A percentile compares a stretch with the other conserved stretches of the same genome.
phyloP scores from a whole-genome alignment of 2,888 invertebrate species.

The Macrophya alboannulata region DNA sequence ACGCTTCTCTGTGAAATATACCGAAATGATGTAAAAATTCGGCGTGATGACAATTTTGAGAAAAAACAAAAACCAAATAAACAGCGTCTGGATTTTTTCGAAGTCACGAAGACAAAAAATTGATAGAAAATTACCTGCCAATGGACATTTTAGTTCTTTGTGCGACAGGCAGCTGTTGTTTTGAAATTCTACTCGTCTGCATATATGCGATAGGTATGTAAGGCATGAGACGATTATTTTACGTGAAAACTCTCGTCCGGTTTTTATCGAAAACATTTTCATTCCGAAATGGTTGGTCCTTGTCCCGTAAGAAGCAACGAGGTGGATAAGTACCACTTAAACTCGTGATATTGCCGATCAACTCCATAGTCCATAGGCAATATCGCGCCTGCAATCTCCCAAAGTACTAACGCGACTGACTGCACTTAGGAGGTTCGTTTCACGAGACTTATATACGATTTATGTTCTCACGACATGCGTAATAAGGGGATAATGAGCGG shows the following conservation, averaged over 20 bases:
- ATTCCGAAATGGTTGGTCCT: slow-evolving; percentile 16
- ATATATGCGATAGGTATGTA: background rate
- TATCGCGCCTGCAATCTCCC: slow-evolving; percentile 22
- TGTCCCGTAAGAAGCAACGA: background rate
- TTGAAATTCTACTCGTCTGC: background rate
- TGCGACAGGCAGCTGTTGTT: background rate
- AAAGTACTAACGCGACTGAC: slow-evolving; percentile 28
- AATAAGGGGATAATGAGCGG: background rate
- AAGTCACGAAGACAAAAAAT: background rate
- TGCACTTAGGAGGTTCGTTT: slow-evolving; percentile 24
- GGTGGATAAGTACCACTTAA: slow-evolving; percentile 39
- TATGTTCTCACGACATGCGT: background rate
- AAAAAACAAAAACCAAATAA: background rate
- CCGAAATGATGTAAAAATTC: background rate
- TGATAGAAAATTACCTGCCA: background rate
- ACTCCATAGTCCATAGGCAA: slow-evolving; percentile 31
- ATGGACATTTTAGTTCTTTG: background rate
- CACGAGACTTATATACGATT: slow-evolving; percentile 17
- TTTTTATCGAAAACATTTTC: slow-evolving; percentile 25
- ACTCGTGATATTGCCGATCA: slow-evolving; percentile 39
- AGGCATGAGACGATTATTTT: background rate
- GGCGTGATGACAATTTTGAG: background rate
- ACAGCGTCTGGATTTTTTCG: too few relatives aligned
- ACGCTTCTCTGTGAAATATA: too few relatives aligned
- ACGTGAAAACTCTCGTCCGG: background rate